Evolutionary conservation across 2,888 invertebrate genomes (phyloP).

Genomic region (Nephrocerus scutellatus): DNA sequence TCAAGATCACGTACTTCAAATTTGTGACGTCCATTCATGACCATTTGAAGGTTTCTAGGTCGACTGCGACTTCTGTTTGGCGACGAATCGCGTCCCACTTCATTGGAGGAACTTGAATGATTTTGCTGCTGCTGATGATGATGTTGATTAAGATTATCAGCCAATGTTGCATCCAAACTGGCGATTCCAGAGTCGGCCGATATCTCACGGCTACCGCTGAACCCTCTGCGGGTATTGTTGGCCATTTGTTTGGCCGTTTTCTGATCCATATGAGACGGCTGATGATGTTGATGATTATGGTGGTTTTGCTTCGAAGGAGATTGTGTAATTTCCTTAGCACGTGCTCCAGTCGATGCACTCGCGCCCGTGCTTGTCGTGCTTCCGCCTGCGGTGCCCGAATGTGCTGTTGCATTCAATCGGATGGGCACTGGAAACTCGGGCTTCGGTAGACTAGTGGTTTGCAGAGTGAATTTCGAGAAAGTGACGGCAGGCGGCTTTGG

Average conservation of each 20-base stretch:
- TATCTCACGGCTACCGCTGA: conserved; percentile 45
- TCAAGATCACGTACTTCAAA: conserved; percentile 66
- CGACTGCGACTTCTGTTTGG: conserved; percentile 48
- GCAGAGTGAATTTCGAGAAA: conserved; percentile 56
- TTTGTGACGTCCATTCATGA: conserved; percentile 63
- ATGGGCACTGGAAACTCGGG: conserved; percentile 61
- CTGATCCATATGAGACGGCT: conserved; percentile 53
- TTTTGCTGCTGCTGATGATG: background rate
- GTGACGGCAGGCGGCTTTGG: conserved; percentile 46
- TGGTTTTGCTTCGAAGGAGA: background rate
- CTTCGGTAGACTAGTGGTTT: conserved; percentile 65
- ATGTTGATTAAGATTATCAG: no score
- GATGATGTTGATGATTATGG: background rate
- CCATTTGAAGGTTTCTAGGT: conserved; percentile 66
- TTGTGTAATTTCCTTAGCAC: no score
- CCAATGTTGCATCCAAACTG: conserved; percentile 41
- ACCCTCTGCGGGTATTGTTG: conserved; percentile 57
- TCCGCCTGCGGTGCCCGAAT: conserved; percentile 34
- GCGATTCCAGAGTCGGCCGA: conserved; percentile 47
- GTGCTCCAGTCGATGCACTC: background rate
- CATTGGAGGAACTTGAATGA: conserved; percentile 5
- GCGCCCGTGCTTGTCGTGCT: conserved; percentile 24
- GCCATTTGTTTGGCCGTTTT: conserved; percentile 67
- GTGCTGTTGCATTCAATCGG: conserved; percentile 35
- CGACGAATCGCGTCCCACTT: conserved; percentile 26